These are phyloP conservation scores for Squalus acanthias DNA, from an alignment of 2,797 vertebrate genomes.

Conservation along the genomic window DNA sequence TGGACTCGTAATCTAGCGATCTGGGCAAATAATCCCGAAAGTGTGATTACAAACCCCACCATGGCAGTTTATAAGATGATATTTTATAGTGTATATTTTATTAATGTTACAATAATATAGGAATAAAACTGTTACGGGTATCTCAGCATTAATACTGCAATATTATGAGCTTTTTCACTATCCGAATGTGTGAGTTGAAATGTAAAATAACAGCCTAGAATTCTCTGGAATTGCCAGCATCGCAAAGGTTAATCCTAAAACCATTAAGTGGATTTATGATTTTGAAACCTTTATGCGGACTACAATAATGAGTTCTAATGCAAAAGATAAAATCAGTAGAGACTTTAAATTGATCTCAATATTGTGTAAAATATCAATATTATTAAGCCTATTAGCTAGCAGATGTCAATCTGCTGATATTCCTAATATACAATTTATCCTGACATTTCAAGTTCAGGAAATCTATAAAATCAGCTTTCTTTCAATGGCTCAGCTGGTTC, in stretches of 20 bases:
- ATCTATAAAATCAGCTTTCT: background rate
- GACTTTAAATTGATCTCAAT: background rate
- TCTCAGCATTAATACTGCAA: background rate
- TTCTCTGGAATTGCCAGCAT: background rate
- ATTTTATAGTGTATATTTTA: background rate
- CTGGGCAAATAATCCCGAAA: background rate
- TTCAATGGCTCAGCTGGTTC: too few species aligned
- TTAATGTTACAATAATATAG: background rate
- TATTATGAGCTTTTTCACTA: background rate
- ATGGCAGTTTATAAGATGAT: background rate
- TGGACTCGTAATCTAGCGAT: background rate
- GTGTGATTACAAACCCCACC: background rate
- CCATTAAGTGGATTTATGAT: background rate
- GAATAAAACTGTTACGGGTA: background rate
- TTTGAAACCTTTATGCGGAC: background rate
- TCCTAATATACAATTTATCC: background rate
- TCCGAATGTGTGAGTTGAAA: background rate
- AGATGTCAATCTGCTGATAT: background rate
- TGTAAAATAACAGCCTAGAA: background rate
- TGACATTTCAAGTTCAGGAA: background rate
- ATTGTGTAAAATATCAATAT: background rate
- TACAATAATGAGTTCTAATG: background rate
- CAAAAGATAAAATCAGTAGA: background rate
- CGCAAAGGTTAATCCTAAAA: background rate
- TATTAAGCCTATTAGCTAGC: background rate